A percentile compares a stretch with the other conserved stretches of the same genome.
These are phyloP conservation scores for Thymelicus sylvestris DNA, from an alignment of 2,888 invertebrate genomes.

Conservation along the genomic window DNA sequence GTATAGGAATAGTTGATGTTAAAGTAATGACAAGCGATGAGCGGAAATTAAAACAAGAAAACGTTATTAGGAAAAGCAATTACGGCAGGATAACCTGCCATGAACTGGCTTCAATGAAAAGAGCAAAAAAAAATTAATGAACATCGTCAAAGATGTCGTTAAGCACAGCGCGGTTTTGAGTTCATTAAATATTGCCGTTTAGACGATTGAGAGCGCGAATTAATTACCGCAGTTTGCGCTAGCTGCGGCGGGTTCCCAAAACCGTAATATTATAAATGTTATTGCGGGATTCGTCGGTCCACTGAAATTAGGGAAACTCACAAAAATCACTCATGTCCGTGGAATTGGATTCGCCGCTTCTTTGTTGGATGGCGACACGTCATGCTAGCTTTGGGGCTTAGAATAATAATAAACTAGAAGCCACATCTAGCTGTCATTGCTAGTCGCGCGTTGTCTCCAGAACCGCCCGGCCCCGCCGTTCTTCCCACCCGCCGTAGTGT, in stretches of 20 bases:
- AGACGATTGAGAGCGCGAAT: slow-evolving; percentile 8
- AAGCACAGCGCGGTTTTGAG: background rate
- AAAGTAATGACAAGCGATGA: background rate
- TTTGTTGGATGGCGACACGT: too few species aligned
- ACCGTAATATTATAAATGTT: background rate
- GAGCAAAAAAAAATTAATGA: slow-evolving; percentile 7
- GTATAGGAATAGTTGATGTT: background rate
- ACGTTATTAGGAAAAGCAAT: slow-evolving; percentile 24
- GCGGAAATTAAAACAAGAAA: slow-evolving; percentile 7
- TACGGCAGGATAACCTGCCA: slow-evolving; percentile 11
- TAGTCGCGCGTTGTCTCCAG: too few species aligned
- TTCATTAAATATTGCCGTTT: slow-evolving; percentile 10
- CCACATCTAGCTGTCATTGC: too few species aligned
- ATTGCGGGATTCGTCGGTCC: too few species aligned
- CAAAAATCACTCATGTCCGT: too few species aligned
- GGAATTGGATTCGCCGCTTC: too few species aligned
- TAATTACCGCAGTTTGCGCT: slow-evolving; percentile 9
- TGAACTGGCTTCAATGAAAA: background rate
- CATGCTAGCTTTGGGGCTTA: too few species aligned
- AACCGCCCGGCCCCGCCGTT: too few species aligned
- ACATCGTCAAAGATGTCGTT: slow-evolving; percentile 6
- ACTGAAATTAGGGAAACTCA: too few species aligned
- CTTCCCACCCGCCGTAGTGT: too few species aligned
- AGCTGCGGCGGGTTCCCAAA: background rate
- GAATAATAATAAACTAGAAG: too few species aligned